These are phyloP conservation scores for Scomber scombrus DNA, from an alignment of 2,113 vertebrate species.

Conservation along the genomic window DNA sequence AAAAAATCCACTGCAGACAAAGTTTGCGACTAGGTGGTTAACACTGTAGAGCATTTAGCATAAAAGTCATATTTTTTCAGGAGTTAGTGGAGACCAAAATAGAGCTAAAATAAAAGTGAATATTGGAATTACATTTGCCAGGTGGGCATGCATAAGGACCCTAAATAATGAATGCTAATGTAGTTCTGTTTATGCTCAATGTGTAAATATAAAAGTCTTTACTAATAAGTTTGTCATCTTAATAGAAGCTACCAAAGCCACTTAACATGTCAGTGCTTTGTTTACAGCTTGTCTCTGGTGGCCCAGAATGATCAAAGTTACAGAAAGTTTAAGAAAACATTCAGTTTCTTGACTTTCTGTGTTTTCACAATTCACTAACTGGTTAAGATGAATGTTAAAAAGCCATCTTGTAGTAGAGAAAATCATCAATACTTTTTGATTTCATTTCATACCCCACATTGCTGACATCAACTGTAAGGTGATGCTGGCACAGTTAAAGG, in stretches of 20 bases:
- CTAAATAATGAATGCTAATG: too few species aligned
- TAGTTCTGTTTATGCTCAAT: too few species aligned
- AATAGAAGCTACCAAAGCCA: too few species aligned
- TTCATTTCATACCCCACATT: neutral
- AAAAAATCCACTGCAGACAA: neutral
- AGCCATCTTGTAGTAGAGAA: neutral
- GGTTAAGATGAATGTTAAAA: neutral
- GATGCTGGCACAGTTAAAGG: conserved; percentile 7
- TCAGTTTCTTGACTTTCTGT: neutral
- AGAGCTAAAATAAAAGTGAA: too few species aligned
- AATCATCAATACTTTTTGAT: conserved; percentile 10
- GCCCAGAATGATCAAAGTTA: too few species aligned
- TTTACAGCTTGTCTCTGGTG: too few species aligned
- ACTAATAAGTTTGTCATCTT: too few species aligned
- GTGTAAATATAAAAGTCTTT: too few species aligned
- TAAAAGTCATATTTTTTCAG: neutral
- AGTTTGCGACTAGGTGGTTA: neutral
- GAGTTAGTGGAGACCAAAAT: neutral
- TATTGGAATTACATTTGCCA: too few species aligned
- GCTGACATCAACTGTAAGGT: neutral
- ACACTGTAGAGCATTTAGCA: too few species aligned
- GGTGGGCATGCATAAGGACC: too few species aligned
- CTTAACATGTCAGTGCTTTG: too few species aligned
- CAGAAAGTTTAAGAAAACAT: neutral
- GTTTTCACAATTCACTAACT: neutral